phyloP scores from a whole-genome alignment of 2,888 invertebrate genomes.

The Leucophenga maculata region DNA sequence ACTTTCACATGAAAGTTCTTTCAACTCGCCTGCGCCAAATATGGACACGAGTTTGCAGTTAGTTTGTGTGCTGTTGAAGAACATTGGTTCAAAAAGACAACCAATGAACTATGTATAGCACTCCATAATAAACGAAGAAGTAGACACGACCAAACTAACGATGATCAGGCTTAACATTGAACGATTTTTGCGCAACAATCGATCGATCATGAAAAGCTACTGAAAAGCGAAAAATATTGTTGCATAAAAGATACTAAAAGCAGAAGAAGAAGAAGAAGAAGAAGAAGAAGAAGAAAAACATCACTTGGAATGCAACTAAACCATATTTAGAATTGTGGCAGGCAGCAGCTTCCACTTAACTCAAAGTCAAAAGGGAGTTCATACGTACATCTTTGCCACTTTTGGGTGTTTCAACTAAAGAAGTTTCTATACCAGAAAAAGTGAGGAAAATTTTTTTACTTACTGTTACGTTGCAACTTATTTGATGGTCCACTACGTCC shows the following conservation, averaged over 20 bases:
- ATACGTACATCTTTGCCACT: not conserved
- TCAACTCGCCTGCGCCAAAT: constrained; percentile 63
- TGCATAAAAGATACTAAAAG: no score
- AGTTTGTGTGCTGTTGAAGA: not conserved
- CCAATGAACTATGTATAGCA: constrained; percentile 11
- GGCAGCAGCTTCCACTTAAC: constrained; percentile 7
- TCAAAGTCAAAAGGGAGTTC: not conserved
- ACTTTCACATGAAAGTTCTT: constrained; percentile 68
- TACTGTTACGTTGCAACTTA: constrained; percentile 60
- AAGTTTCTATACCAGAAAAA: not conserved
- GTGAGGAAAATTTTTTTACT: constrained; percentile 32
- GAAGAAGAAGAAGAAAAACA: not conserved
- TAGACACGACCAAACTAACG: constrained; percentile 5
- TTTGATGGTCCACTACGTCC: constrained; percentile 57
- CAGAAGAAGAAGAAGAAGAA: not conserved
- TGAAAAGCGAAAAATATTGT: constrained; percentile 10
- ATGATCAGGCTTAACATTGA: constrained; percentile 3
- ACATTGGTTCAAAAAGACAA: not conserved
- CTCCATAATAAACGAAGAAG: constrained; percentile 4
- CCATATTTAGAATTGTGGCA: constrained; percentile 54
- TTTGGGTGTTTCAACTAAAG: not conserved
- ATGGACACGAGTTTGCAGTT: constrained; percentile 47
- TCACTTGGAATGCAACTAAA: constrained; percentile 28
- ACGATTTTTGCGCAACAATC: constrained; percentile 44
- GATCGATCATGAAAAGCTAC: constrained; percentile 50